Evolutionary conservation across 2,888 invertebrate genomes (phyloP), one percentile per base, ranked within the genome.

Genomic region (Psylliodes chrysocephalus): DNA sequence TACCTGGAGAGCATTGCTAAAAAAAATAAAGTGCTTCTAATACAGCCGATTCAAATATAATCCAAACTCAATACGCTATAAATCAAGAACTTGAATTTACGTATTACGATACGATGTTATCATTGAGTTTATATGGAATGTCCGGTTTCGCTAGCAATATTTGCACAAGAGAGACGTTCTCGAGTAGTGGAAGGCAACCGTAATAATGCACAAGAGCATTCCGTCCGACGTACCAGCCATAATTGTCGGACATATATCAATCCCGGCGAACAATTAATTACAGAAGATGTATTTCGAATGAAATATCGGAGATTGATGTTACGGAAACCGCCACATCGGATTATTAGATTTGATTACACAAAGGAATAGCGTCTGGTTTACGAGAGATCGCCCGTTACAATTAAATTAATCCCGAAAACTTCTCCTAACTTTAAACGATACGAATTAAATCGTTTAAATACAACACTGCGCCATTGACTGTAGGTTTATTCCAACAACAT

Each of bases 191-290:
- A 40, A 59, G 59, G 49, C 17, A 49, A 49, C 25, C n/a, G 28
- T 59, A 49, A 59, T 59, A 51, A 40, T 49, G 59, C 59, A 44
- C 49, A 49, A 38, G 59, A 59, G 59, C 59, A 59, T 59, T 59
- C 59, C 59, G 15, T 6, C 49, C n/a, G 38, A 49, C 28, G n/a
- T 59, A 25, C 6, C 49, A 17, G 38, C 59, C 28, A 17, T 59
- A 59, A 59, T 59, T 59, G 59, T 59, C 49, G 59, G 59, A 59
- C 49, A 40, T 49, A 59, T 59, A 59, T 59, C 49, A 59, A 59
- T 59, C 38, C 49, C 38, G 49, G 25, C 59, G 15, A 40, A 59
- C 59, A 59, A 59, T 59, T 59, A 49, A 59, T 59, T 59, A 59
- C 40, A 18, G 51, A 46, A 49, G 30, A 59, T 59, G 47, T 35